Evolutionary conservation across 64 coral and sea anemone genomes (phyloP).

Genomic region (Montipora efflorescens): DNA sequence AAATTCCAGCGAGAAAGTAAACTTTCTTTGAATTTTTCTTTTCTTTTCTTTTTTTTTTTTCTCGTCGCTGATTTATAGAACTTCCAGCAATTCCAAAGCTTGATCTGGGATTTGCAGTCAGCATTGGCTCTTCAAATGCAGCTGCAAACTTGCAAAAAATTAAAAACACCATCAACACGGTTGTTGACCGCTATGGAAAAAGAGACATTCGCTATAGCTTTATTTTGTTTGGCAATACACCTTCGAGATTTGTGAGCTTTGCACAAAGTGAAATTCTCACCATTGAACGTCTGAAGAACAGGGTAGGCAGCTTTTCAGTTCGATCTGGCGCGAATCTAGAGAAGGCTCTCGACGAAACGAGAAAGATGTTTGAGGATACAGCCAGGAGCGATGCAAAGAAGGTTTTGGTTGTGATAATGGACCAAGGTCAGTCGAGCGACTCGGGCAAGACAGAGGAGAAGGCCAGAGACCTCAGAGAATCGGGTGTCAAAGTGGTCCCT

Average conservation of each 20-base stretch:
- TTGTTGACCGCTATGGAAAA: conserved; percentile 73
- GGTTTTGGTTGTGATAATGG: conserved; percentile 73
- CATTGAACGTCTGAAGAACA: conserved; percentile 2
- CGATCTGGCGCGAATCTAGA: conserved; percentile 28
- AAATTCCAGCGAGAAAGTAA: too few species aligned
- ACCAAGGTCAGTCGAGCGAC: background rate
- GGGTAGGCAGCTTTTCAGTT: conserved; percentile 4
- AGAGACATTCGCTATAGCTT: conserved; percentile 58
- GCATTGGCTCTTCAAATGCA: conserved; percentile 55
- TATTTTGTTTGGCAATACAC: conserved; percentile 46
- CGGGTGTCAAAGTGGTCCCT: conserved; percentile 63
- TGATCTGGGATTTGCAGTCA: conserved; percentile 82
- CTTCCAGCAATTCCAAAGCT: conserved; percentile 53
- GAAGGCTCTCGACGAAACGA: conserved; percentile 61
- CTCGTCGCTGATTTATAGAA: too few species aligned
- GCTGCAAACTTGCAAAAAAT: conserved; percentile 48
- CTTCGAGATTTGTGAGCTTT: conserved; percentile 33
- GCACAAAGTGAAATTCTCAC: conserved; percentile 11
- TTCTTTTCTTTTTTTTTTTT: too few species aligned
- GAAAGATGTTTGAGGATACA: conserved; percentile 59
- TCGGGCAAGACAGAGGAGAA: background rate
- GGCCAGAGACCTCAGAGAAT: background rate
- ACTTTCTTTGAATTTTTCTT: too few species aligned
- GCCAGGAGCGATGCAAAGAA: conserved; percentile 72
- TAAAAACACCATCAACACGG: conserved; percentile 65